phyloP scores from a whole-genome alignment of 2,113 vertebrate genomes.

The Calyptommatus sinebrachiatus region DNA sequence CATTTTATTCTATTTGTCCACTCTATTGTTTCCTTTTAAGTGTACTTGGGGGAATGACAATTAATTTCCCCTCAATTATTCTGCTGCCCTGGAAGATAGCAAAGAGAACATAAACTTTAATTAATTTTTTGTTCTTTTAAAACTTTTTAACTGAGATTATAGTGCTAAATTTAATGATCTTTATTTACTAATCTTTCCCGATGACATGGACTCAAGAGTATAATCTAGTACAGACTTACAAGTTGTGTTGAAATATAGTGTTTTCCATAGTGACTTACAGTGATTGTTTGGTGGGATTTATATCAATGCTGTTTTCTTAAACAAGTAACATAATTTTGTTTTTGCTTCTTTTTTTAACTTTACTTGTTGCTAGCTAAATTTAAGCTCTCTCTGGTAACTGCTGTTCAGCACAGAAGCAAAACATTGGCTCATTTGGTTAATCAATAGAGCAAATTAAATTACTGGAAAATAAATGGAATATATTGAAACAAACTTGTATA shows the following conservation, averaged over 20 bases:
- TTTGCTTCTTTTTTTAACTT: not conserved
- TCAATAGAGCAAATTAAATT: not conserved
- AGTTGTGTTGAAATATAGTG: no score
- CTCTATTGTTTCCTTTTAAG: not conserved
- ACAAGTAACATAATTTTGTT: not conserved
- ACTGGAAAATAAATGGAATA: not conserved
- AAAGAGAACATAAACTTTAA: not conserved
- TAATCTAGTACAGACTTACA: not conserved
- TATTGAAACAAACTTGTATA: slow-evolving; percentile 1
- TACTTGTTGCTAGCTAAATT: not conserved
- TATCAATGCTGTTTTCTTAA: no score
- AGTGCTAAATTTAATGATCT: not conserved
- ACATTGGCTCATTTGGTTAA: not conserved
- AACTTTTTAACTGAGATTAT: not conserved
- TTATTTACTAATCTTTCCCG: not conserved
- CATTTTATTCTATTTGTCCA: not conserved
- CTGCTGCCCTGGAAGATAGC: not conserved
- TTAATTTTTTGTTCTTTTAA: not conserved
- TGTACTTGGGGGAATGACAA: not conserved
- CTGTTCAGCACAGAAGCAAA: not conserved
- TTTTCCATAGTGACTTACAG: no score
- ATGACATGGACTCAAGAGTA: not conserved
- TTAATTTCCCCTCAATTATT: not conserved
- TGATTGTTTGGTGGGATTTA: no score
- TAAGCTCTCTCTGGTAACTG: not conserved